Percentiles rank a stretch among this genome's conserved stretches.
Evolutionary conservation across 1,140 invertebrate species (phyloP).

Genomic region (Campodea augens): DNA sequence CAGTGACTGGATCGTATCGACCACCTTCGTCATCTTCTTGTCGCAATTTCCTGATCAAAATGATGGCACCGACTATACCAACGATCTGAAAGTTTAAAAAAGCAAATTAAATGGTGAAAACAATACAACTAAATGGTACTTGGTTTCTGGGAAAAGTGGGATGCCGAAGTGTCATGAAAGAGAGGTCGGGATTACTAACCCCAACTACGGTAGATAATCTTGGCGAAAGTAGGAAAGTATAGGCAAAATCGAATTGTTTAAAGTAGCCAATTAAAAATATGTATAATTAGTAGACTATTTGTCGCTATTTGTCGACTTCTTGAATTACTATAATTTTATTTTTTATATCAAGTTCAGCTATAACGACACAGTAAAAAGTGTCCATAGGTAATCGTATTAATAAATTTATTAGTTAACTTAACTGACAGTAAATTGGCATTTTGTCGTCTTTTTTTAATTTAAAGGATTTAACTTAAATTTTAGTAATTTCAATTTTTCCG

Average conservation of each 20-base stretch:
- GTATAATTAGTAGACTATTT: no score
- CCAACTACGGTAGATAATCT: background rate
- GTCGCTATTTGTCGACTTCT: no score
- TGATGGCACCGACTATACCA: background rate
- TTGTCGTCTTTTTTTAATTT: no score
- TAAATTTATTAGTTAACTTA: no score
- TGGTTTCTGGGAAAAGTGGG: background rate
- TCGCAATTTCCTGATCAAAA: background rate
- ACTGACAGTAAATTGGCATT: no score
- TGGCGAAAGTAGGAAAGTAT: background rate
- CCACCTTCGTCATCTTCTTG: background rate
- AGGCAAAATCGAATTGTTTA: background rate
- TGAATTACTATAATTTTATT: no score
- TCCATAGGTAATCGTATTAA: no score
- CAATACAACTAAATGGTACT: background rate
- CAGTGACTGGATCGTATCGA: background rate
- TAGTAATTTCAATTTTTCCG: no score
- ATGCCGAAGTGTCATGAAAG: background rate
- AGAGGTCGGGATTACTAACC: background rate
- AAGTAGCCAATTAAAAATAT: background rate
- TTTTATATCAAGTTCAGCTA: no score
- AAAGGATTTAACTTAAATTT: no score
- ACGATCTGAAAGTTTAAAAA: background rate
- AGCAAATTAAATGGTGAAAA: background rate
- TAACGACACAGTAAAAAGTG: no score